phyloP scores from a whole-genome alignment of 2,888 invertebrate genomes.

The Agrotis clavis region DNA sequence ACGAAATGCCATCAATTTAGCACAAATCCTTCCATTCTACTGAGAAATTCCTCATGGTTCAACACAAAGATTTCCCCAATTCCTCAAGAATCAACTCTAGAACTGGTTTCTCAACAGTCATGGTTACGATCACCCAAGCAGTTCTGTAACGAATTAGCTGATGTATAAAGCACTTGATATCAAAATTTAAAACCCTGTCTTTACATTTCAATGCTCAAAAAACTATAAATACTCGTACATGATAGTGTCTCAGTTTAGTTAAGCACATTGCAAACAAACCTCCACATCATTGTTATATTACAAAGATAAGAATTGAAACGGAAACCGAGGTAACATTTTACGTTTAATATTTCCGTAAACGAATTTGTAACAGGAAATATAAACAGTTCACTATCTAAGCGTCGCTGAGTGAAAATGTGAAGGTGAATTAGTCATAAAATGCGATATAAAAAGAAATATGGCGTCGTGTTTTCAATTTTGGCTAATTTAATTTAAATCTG shows the following conservation, averaged over 20 bases:
- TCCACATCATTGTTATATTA: constrained; percentile 14
- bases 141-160: too few species aligned
- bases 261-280: constrained; percentile 27
- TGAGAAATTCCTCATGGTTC: too few species aligned
- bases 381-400: constrained; percentile 40
- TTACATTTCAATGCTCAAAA: neutral
- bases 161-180: too few species aligned
- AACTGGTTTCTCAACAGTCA: too few species aligned
- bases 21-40: too few species aligned
- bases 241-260: neutral
- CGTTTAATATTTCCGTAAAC: constrained; percentile 47
- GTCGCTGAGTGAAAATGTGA: constrained; percentile 10
- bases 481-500: neutral
- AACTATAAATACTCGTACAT: neutral
- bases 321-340: constrained; percentile 41
- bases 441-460: constrained; percentile 8
- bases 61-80: too few species aligned
- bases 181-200: neutral
- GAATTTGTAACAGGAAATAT: constrained; percentile 54
- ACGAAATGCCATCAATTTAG: too few species aligned
- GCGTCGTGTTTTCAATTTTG: neutral
- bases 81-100: too few species aligned
- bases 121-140: too few species aligned
- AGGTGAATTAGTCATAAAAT: constrained; percentile 52
- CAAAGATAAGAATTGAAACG: constrained; percentile 40